Conservation (phyloP, 2,888 invertebrate genomes). For the Drosophila longiperda region DNA sequence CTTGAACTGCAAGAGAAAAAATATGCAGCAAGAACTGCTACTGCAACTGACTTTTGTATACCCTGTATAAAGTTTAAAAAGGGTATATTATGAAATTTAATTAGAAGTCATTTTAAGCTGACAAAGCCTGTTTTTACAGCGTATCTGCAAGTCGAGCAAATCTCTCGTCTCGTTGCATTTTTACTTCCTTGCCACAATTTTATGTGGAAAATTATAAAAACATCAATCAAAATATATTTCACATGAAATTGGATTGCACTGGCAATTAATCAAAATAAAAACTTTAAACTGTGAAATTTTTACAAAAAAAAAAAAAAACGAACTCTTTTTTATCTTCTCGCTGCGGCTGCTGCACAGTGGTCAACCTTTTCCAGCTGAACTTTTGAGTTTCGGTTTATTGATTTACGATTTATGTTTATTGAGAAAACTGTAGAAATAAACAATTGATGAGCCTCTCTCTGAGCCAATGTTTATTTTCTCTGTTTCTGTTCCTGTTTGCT, state of each 20-base stretch:
- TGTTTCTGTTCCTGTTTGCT: slow-evolving; percentile 28
- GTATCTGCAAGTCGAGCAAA: neutral
- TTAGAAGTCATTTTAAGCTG: neutral
- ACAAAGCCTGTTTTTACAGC: neutral
- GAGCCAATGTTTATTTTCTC: slow-evolving; percentile 6
- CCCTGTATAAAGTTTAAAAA: neutral
- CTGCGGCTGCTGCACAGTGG: slow-evolving; percentile 5
- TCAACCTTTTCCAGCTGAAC: slow-evolving; percentile 46
- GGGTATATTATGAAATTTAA: neutral
- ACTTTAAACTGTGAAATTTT: slow-evolving; percentile 65
- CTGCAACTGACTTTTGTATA: neutral
- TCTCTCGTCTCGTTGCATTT: neutral
- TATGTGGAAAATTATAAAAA: slow-evolving; percentile 67
- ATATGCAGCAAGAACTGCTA: neutral
- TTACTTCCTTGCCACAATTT: neutral
- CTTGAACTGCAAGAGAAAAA: neutral
- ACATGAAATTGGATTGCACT: slow-evolving; percentile 50
- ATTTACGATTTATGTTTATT: slow-evolving; percentile 79
- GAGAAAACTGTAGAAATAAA: slow-evolving; percentile 46
- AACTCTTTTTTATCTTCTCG: slow-evolving; percentile 1
- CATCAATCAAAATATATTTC: slow-evolving; percentile 75
- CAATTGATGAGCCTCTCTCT: slow-evolving; percentile 69
- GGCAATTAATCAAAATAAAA: slow-evolving; percentile 71
- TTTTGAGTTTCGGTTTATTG: slow-evolving; percentile 67
- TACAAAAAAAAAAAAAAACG: slow-evolving; percentile 32